Conservation (phyloP, 2,797 vertebrate genomes). For the Pempheris klunzingeri region DNA sequence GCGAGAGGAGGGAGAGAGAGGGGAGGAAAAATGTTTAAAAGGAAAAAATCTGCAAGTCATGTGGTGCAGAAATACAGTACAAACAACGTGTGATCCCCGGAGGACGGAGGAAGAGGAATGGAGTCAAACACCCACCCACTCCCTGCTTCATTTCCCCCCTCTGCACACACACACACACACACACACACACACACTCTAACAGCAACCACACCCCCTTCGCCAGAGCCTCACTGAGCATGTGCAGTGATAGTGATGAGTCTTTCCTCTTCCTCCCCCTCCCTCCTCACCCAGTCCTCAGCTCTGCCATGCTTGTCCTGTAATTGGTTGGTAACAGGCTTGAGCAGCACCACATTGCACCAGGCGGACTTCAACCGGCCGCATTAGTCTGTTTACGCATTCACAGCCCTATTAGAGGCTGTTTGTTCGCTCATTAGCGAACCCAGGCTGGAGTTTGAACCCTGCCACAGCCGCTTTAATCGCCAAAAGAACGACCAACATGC, state of each 20-base stretch:
- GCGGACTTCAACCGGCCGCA: conserved; percentile 63
- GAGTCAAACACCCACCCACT: conserved; percentile 64
- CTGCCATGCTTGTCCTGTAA: conserved; percentile 63
- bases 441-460: conserved; percentile 59
- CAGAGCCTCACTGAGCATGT: conserved; percentile 69
- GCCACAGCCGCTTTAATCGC: conserved; percentile 51
- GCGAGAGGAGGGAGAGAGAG: neutral
- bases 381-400: conserved; percentile 65
- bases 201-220: conserved; percentile 65
- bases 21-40: conserved; percentile 45
- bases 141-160: conserved; percentile 8
- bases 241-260: conserved; percentile 48
- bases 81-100: conserved; percentile 72
- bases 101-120: conserved; percentile 61
- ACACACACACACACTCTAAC: conserved; percentile 23
- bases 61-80: conserved; percentile 78
- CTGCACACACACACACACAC: conserved; percentile 32
- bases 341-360: conserved; percentile 63
- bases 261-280: conserved; percentile 4
- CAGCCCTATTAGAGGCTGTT: conserved; percentile 66
- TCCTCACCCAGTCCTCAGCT: conserved; percentile 44
- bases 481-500: conserved; percentile 30
- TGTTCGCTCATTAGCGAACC: conserved; percentile 59
- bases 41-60: conserved; percentile 80
- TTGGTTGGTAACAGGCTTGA: conserved; percentile 67